Evolutionary conservation across 2,888 invertebrate genomes (phyloP), one percentile per base, ranked within the genome.

Genomic region (Trichacis sp.): DNA sequence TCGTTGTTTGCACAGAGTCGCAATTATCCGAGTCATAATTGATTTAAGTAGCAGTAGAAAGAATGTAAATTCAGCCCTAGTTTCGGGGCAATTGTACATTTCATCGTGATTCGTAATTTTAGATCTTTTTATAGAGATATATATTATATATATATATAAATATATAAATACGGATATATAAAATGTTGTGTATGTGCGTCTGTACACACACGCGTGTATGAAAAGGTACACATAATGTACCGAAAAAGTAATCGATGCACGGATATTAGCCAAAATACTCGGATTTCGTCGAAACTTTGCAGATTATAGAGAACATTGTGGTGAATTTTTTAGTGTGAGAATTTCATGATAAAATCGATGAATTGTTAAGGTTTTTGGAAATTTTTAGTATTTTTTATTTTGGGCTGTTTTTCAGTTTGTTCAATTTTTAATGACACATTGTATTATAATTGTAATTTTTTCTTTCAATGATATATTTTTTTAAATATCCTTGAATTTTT

Each of bases 1-100:
- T 68, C 55, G 62, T 66, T 66, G 66, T 66, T 62, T 64, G 68
- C 68, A 64, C 68, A 68, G 63, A 64, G 60, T 67, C 60, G 59
- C 56, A 67, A 67, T 59, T 60, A 63, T 67, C 55, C 45, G 60
- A 67, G 63, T 63, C 67, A 67, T 67, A 52, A 59, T 56, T 52
- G 15, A 19, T 43, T 19, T 19, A 58, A 58, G 14, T 62, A 67
- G 46, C 48, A 57, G 57, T 62, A 67, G 63, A 55, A 48, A 60
- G 55, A 63, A 62, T 63, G 67, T 67, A 67, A 67, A 67, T 63
- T 67, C 49, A 14, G 42, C 50, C 55, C 58, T 46, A 49, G 52
- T n/a, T 40, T 50, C 49, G 56, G 52, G 36, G 46, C 53, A 57
- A 50, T 62, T 68, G 68, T 68, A 68, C 63, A 63, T 67, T 67